Evolutionary conservation across 2,113 vertebrate species (phyloP).

Genomic region (Tragulus kanchil): DNA sequence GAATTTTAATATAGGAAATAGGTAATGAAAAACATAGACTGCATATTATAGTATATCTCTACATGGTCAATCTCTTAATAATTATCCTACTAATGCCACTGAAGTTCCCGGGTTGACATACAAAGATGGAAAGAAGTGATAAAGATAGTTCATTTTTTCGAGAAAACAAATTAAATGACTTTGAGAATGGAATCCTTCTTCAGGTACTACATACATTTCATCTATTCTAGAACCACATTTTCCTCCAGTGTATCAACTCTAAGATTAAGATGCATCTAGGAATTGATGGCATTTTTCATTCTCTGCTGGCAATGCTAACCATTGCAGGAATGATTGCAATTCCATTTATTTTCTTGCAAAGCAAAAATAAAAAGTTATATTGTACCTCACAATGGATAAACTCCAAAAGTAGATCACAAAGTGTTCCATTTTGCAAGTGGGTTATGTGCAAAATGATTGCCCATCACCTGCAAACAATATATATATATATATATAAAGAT

Average conservation of each 20-base stretch:
- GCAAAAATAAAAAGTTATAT: neutral
- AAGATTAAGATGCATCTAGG: neutral
- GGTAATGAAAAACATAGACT: neutral
- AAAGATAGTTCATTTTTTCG: neutral
- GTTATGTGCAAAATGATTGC: neutral
- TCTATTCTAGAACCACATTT: neutral
- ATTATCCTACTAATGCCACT: neutral
- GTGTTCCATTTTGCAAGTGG: neutral
- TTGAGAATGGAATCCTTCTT: neutral
- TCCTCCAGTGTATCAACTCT: neutral
- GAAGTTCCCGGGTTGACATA: neutral
- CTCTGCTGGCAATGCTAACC: neutral
- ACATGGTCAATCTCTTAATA: neutral
- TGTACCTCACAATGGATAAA: neutral
- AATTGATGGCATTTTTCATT: neutral
- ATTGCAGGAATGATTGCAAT: neutral
- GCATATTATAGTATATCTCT: rapidly evolving
- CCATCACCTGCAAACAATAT: neutral
- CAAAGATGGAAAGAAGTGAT: rapidly evolving
- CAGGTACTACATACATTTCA: neutral
- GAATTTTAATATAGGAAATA: neutral
- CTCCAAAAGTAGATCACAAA: neutral
- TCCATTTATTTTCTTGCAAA: neutral
- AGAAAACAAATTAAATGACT: neutral
- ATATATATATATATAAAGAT: too few relatives aligned